These are phyloP conservation scores for Bombylius major DNA, from an alignment of 2,888 invertebrate genomes.

Conservation along the genomic window DNA sequence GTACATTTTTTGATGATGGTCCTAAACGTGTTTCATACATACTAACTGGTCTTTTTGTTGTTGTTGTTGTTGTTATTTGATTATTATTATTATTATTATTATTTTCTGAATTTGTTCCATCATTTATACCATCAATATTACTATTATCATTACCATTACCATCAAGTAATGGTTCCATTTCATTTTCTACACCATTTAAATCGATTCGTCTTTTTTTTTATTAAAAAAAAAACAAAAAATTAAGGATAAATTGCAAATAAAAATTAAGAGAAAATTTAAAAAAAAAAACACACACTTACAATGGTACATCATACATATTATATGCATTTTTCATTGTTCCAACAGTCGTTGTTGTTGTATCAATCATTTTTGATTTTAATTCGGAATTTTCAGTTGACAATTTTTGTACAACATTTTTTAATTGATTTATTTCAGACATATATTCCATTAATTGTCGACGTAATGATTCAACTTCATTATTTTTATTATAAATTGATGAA, in stretches of 20 bases:
- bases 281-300: conserved; percentile 24
- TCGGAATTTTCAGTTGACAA: conserved; percentile 70
- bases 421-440: conserved; percentile 32
- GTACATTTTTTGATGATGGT: conserved; percentile 36
- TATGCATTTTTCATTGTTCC: conserved; percentile 18
- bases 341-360: conserved; percentile 9
- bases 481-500: conserved; percentile 8
- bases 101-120: background rate
- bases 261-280: conserved; percentile 9
- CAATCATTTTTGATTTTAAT: conserved; percentile 44
- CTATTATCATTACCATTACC: conserved; percentile 24
- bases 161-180: conserved; percentile 35
- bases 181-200: conserved; percentile 29
- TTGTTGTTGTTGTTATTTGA: conserved; percentile 24
- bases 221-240: conserved; percentile 31
- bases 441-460: conserved; percentile 34
- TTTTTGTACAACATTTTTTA: conserved; percentile 52
- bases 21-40: conserved; percentile 79
- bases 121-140: background rate
- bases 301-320: conserved; percentile 32
- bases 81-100: background rate
- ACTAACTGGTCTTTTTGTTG: conserved; percentile 64
- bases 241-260: conserved; percentile 9
- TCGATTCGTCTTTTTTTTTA: conserved; percentile 24
- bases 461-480: conserved; percentile 30